Base-by-base conservation (phyloP, 2,113 vertebrate genomes). In the Sterrhoptilus dennistouni region DNA sequence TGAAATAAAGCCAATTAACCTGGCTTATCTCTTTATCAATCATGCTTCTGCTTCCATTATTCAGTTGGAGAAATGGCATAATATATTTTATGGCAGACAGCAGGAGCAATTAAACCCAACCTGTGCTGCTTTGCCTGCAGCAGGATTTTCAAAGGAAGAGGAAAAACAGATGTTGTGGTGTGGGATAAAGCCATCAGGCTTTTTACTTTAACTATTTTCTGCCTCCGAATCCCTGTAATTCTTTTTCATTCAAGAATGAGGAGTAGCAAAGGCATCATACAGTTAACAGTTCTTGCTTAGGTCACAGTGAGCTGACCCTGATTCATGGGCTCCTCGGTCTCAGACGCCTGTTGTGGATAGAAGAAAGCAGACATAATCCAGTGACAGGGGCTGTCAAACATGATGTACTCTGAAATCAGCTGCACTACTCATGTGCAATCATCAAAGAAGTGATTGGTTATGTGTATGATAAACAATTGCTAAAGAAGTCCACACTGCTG, bases 1-100 rank as follows among this genome's bases (percentile, higher is more conserved):
- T 96, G 92, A 96, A 96, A 91, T 94, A 95, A 95, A 95, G 94
- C 83, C 76, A 97, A 95, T 96, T 96, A 96, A 95, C 92, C 96
- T 93, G 77, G 42, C 47, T 95, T 95, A 95, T 96, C 86, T 95
- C 92, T 92, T 93, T 83, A 97, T 97, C 96, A 95, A 85, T 96
- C 95, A 91, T 69, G 63, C 38, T 80, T 95, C 86, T 82, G 40
- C 94, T 89, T 81, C 74, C 74, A 93, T 92, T 88, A 90, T 87
- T 95, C 84, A 94, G 68, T 25, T 81, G 72, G 52, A 94, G 91
- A 90, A 93, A 93, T 81, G 88, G 64, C 72, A 90, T 89, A 33
- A 29, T 90, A 49, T 90, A 78, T 93, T 95, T 96, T 96, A 90
- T 68, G 64, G 85, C 33, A 90, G 76, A 75, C 85, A 95, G 86